Conservation (phyloP, 2,113 vertebrate genomes). For the Mormyrus lacerda region DNA sequence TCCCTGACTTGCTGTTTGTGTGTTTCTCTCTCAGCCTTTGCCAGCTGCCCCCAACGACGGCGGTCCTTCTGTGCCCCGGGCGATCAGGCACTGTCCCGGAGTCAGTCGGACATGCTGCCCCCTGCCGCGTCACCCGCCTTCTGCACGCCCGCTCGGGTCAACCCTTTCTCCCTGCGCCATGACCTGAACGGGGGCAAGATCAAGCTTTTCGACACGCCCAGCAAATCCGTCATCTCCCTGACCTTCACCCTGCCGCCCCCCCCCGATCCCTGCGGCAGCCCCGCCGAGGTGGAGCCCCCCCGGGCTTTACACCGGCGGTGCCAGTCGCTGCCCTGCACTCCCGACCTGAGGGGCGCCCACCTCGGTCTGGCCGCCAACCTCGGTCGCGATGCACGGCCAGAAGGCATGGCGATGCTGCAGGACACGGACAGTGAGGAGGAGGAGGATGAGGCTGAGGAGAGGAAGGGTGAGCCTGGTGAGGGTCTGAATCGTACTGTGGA, state of each 20-base stretch:
- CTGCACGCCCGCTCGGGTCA: slow-evolving; percentile 66
- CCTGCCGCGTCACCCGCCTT: slow-evolving; percentile 50
- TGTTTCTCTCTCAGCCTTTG: background rate
- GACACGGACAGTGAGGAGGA: slow-evolving; percentile 20
- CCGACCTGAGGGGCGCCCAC: slow-evolving; percentile 58
- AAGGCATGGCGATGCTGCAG: slow-evolving; percentile 23
- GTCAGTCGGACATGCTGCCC: slow-evolving; percentile 75
- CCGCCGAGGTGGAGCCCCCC: slow-evolving; percentile 33
- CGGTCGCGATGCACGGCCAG: slow-evolving; percentile 33
- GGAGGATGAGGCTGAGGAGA: background rate
- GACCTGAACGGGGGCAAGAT: slow-evolving; percentile 85
- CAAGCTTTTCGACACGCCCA: slow-evolving; percentile 84
- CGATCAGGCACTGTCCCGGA: slow-evolving; percentile 69
- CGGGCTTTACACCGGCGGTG: slow-evolving; percentile 61
- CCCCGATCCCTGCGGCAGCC: slow-evolving; percentile 38
- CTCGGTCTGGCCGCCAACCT: background rate
- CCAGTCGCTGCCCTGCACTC: slow-evolving; percentile 76
- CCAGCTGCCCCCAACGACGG: slow-evolving; percentile 30
- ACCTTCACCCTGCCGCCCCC: slow-evolving; percentile 73
- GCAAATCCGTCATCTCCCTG: slow-evolving; percentile 77
- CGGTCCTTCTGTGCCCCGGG: slow-evolving; percentile 48
- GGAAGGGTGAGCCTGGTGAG: background rate
- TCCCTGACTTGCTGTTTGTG: background rate
- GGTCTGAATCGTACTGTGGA: background rate
- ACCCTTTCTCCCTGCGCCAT: slow-evolving; percentile 84